Evolutionary conservation across 1,140 invertebrate genomes (phyloP).

Genomic region (Drosophila nigromelanica): DNA sequence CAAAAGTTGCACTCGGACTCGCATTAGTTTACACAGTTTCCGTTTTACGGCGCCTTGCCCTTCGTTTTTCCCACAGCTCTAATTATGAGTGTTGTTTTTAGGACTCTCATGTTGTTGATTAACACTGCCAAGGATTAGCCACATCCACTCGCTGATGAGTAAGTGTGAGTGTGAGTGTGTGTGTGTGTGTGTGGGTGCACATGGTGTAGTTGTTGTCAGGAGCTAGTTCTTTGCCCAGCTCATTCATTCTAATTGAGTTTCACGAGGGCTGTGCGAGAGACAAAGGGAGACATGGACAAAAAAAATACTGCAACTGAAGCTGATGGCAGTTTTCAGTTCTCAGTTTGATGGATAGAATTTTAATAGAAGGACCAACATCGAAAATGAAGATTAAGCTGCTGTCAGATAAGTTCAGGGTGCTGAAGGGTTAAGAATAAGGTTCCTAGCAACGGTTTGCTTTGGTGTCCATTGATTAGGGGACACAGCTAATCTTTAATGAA

Average conservation of each 20-base stretch:
- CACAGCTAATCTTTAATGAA: too few species aligned
- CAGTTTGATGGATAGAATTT: conserved; percentile 75
- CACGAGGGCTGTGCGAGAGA: conserved; percentile 52
- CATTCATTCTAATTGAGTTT: conserved; percentile 78
- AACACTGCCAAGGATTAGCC: conserved; percentile 56
- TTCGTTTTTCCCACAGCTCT: conserved; percentile 38
- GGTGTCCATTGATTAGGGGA: too few species aligned
- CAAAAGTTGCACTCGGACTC: conserved; percentile 47
- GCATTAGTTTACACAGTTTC: conserved; percentile 25
- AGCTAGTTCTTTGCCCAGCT: conserved; percentile 43
- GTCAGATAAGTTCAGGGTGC: conserved; percentile 19
- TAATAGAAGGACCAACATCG: conserved; percentile 60
- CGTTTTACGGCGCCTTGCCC: conserved; percentile 19
- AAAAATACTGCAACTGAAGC: conserved; percentile 11
- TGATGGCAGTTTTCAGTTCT: conserved; percentile 49
- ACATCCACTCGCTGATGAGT: neutral
- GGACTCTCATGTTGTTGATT: conserved; percentile 46
- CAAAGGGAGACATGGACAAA: neutral
- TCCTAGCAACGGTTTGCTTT: too few species aligned
- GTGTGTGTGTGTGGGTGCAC: conserved; percentile 52
- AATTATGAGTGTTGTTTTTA: conserved; percentile 60
- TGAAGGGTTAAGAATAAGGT: conserved; percentile 11
- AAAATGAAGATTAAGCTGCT: conserved; percentile 77
- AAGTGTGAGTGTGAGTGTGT: neutral
- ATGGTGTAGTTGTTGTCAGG: conserved; percentile 12